phyloP scores from a whole-genome alignment of 2,797 vertebrate species.

The Loriculus beryllinus region DNA sequence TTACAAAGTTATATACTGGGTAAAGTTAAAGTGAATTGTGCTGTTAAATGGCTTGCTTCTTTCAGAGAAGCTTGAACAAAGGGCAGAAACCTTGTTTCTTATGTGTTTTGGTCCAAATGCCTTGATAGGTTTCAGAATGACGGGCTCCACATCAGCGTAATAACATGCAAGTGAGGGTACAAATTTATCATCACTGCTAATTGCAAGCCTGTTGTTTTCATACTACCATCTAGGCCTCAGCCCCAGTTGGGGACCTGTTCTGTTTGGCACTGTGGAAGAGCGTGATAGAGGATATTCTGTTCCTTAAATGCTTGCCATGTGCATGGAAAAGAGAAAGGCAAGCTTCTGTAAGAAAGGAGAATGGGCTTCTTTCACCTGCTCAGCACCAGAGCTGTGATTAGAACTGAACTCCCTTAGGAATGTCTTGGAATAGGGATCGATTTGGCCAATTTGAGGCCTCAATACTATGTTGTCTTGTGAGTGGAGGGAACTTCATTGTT shows the following conservation, averaged over 20 bases:
- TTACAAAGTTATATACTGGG: neutral
- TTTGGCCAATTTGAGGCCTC: neutral
- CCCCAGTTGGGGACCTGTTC: constrained; percentile 17
- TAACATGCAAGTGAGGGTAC: neutral
- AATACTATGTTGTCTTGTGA: fast-evolving
- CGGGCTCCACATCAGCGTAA: constrained; percentile 17
- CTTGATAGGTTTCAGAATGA: constrained; percentile 24
- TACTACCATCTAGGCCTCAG: neutral
- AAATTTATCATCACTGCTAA: constrained; percentile 31
- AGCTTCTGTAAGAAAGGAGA: neutral
- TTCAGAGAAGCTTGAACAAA: neutral
- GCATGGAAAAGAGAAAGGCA: neutral
- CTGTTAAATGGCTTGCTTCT: neutral
- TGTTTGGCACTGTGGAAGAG: neutral
- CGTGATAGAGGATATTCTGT: neutral
- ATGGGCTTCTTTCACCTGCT: neutral
- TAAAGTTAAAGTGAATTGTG: neutral
- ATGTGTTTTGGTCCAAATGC: neutral
- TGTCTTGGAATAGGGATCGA: neutral
- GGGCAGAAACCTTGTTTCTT: neutral
- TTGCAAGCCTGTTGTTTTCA: constrained; percentile 50
- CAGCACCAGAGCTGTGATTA: neutral
- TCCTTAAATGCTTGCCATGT: neutral
- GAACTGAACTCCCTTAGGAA: neutral
- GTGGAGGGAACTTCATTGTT: neutral